A percentile compares a stretch with the other conserved stretches of the same genome.
Evolutionary conservation across 30 jellyfish, hydroid and myxozoan species (phyloP).

Genomic region (Mastigias papua): DNA sequence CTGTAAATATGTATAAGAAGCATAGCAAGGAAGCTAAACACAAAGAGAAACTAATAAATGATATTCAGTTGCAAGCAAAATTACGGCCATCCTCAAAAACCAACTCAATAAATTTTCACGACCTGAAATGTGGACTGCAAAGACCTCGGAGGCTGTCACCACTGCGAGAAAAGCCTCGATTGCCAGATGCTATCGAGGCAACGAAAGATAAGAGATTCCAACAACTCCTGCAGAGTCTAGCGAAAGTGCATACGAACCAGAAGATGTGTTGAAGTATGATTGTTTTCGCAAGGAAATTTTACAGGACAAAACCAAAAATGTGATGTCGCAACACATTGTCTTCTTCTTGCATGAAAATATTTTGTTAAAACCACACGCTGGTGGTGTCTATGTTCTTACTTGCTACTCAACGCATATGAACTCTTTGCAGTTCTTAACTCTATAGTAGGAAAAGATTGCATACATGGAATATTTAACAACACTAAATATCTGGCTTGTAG

Average conservation of each 20-base stretch:
- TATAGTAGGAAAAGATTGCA: too few relatives aligned
- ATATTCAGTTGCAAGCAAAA: constrained; percentile 7
- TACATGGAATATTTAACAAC: too few relatives aligned
- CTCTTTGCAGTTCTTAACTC: too few relatives aligned
- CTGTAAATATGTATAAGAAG: constrained; percentile 8
- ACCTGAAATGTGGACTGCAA: background rate
- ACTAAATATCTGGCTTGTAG: too few relatives aligned
- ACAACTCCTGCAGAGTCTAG: background rate
- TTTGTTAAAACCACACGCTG: too few relatives aligned
- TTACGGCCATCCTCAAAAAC: background rate
- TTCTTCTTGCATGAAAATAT: too few relatives aligned
- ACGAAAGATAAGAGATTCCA: constrained; percentile 1
- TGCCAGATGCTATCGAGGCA: background rate
- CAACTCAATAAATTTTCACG: background rate
- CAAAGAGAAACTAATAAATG: background rate
- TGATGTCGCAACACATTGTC: too few relatives aligned
- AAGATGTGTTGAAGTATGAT: background rate
- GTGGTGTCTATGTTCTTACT: too few relatives aligned
- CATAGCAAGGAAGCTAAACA: background rate
- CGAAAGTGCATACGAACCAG: background rate
- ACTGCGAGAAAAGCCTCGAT: background rate
- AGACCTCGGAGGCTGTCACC: constrained; percentile 5
- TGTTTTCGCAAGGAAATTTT: too few relatives aligned
- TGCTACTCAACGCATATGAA: too few relatives aligned
- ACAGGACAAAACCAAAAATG: too few relatives aligned